A percentile compares a stretch with the other conserved stretches of the same genome.
These are phyloP conservation scores for Steatocranus sp. DNA, from an alignment of 2,797 vertebrate species.

Conservation along the genomic window DNA sequence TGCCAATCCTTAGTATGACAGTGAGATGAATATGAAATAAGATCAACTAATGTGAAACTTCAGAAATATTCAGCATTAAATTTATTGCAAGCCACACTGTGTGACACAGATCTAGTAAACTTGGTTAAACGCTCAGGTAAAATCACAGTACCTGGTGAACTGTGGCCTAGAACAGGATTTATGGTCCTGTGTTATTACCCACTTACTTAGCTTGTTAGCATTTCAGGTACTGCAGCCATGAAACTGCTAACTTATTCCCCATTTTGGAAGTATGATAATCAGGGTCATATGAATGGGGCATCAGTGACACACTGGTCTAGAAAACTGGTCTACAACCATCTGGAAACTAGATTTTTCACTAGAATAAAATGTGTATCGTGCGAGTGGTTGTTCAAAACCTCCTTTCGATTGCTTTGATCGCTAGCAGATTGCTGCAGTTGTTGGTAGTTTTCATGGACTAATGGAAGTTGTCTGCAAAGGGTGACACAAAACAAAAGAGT, in stretches of 20 bases:
- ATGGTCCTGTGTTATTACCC: background rate
- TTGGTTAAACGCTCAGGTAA: background rate
- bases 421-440: background rate
- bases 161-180: background rate
- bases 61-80: background rate
- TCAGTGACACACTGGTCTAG: background rate
- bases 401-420: background rate
- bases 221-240: background rate
- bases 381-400: background rate
- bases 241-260: background rate
- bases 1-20: background rate
- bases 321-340: background rate
- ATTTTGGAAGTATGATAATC: background rate
- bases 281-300: background rate
- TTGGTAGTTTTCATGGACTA: background rate
- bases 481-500: background rate
- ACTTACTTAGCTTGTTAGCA: no score
- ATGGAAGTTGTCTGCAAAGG: background rate
- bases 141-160: background rate
- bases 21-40: background rate
- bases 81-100: background rate
- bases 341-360: background rate
- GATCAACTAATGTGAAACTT: background rate
- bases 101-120: background rate
- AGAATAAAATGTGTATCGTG: background rate